Percentiles rank a stretch among this genome's conserved stretches.
Evolutionary conservation across 1,140 invertebrate species (phyloP).

Genomic region (Macrocentrus cingulum): DNA sequence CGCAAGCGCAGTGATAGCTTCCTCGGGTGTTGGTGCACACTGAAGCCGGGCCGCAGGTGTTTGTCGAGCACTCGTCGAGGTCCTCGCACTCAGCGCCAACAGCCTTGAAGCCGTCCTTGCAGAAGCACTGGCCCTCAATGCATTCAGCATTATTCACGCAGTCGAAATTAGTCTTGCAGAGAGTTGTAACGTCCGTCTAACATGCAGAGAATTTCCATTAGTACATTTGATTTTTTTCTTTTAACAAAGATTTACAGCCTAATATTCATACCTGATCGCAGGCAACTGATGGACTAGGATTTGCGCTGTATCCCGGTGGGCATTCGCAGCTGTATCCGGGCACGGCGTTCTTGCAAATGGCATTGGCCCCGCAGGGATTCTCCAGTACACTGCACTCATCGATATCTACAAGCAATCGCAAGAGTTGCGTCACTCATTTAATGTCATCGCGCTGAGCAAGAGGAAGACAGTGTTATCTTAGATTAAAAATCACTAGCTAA

Average conservation of each 20-base stretch:
- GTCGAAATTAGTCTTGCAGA: slow-evolving; percentile 87
- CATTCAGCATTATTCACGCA: slow-evolving; percentile 92
- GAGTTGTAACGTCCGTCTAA: slow-evolving; percentile 78
- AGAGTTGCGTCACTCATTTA: background rate
- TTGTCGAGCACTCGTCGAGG: slow-evolving; percentile 77
- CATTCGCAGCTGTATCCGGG: slow-evolving; percentile 88
- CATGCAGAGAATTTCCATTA: background rate
- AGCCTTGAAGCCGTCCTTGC: slow-evolving; percentile 83
- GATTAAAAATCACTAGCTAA: slow-evolving; percentile 43
- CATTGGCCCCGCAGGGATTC: slow-evolving; percentile 82
- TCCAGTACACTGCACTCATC: slow-evolving; percentile 84
- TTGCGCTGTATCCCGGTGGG: slow-evolving; percentile 83
- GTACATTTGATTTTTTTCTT: background rate
- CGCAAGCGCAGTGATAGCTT: slow-evolving; percentile 84
- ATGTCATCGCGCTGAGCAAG: slow-evolving; percentile 17
- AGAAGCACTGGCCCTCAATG: slow-evolving; percentile 86
- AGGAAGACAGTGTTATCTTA: slow-evolving; percentile 10
- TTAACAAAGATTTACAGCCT: too few relatives aligned
- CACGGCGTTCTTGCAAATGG: slow-evolving; percentile 82
- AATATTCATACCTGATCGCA: slow-evolving; percentile 73
- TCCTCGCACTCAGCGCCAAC: slow-evolving; percentile 77
- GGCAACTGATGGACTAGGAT: slow-evolving; percentile 78
- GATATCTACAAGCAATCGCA: slow-evolving; percentile 67
- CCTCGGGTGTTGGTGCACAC: slow-evolving; percentile 83
- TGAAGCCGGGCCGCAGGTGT: slow-evolving; percentile 79